Base-by-base conservation (phyloP, 2,888 invertebrate genomes). In the Atrina japonica region DNA sequence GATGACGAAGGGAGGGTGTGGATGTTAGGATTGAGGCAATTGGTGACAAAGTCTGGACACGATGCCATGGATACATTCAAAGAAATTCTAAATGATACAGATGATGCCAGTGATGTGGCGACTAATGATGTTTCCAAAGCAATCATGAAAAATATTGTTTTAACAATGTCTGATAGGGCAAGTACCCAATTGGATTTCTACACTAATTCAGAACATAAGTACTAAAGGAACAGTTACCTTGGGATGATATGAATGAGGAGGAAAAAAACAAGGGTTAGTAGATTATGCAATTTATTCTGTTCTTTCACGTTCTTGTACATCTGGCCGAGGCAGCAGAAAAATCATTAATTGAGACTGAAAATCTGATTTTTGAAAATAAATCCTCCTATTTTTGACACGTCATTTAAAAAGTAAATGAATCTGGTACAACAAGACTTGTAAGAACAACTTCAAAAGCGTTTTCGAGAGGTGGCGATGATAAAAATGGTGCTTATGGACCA, bases 21-120 rank as follows among this genome's bases (percentile, higher is more conserved):
- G 71, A 64, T 68, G 25, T 55, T 75, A 29, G 74, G 74, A 11
- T 29, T 75, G n/a, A 50, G 74, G 30, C 61, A 76, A 43, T 67
- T 76, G 68, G 66, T 71, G 21, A 68, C 74, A 14, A 73, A 76
- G 52, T 70, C 76, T 16, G 66, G 66, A 29, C 30, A 65, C 21
- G 73, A 75, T 60, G 53, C 58, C 7, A 27, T 75, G 23, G n/a
- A 23, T 21, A 47, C 45, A 3, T 66, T 76, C 47, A 30, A 69
- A n/a, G n/a, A n/a, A n/a, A 70, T 63, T 55, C 21, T 59, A n/a
- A 30, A 50, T 5, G 66, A 67, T 59, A 67, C 50, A 14, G 66
- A 67, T 21, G 25, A 35, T 16, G 25, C 30, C 40, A 40, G 29
- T 30, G 66, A 67, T 25, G 25, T 47, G 23, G 43, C 59, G n/a